phyloP scores from a whole-genome alignment of 2,888 invertebrate genomes.

The Eupelmus urozonus region DNA sequence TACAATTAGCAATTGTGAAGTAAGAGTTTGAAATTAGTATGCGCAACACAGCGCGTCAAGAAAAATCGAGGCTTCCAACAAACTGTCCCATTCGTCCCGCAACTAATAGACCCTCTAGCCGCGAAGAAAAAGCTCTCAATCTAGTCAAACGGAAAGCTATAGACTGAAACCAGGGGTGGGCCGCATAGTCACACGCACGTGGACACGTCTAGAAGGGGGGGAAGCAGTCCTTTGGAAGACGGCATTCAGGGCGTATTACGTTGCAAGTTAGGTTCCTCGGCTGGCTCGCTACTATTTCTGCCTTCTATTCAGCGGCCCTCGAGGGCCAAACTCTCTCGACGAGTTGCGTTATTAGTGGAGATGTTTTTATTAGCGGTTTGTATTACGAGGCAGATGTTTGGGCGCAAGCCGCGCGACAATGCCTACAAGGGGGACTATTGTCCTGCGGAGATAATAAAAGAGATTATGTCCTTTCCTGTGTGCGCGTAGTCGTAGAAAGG shows the following conservation, averaged over 20 bases:
- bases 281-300: slow-evolving; percentile 41
- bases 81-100: too few species aligned
- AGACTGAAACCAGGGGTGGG: background rate
- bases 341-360: slow-evolving; percentile 11
- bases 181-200: too few species aligned
- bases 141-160: slow-evolving; percentile 18
- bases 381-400: slow-evolving; percentile 76
- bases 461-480: slow-evolving; percentile 61
- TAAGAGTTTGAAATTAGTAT: slow-evolving; percentile 51
- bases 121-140: slow-evolving; percentile 61
- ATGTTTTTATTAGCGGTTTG: slow-evolving; percentile 76
- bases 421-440: slow-evolving; percentile 69
- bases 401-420: too few species aligned
- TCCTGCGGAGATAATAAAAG: slow-evolving; percentile 69
- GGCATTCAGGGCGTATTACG: background rate
- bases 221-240: background rate
- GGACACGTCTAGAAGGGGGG: slow-evolving; percentile 28
- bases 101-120: slow-evolving; percentile 55
- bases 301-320: slow-evolving; percentile 13
- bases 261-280: slow-evolving; percentile 22
- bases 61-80: too few species aligned
- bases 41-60: too few species aligned
- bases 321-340: background rate
- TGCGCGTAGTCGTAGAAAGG: background rate
- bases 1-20: too few species aligned